Base-by-base conservation (phyloP, 2,888 invertebrate species). In the Mamestra brassicae region DNA sequence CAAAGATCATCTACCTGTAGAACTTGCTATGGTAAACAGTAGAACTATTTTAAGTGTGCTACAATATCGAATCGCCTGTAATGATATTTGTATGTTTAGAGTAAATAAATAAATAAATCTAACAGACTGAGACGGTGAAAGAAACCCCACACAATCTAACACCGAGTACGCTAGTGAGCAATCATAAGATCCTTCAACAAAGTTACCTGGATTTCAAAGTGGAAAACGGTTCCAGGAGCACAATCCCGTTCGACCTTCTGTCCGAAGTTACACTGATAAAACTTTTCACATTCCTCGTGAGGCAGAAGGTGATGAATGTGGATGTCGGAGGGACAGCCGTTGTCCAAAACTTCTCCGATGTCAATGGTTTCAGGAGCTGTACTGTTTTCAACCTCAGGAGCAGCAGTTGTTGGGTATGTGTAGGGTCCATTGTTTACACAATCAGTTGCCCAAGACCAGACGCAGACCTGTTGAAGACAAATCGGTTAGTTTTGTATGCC, bases 191-290 rank as follows among this genome's bases (percentile, higher is more conserved):
- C 1, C 3, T 38, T 38, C 5, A 38, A 38, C 5, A 65, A 17
- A 81, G 67, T 86, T 71, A 94, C 94, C 92, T 93, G 92, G 2
- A 90, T 50, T 0, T 55, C 66, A 7, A 89, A 88, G 70, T 93
- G 92, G 87, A 94, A 94, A 65, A 91, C 87, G 0, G 88, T 83
- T 0, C 90, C 92, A 0, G 84, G 62, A 0, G 87, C 84, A 61
- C 94, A 94, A 0, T 74, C 52, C 10, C 83, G 83, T 61, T 88
- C 88, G 0, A 90, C 86, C 38, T 84, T 84, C 2, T 90, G 77
- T 7, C 94, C 94, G 11, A 83, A 77, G 0, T 88, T 86, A 66
- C 95, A 95, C 63, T 91, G 85, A 83, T 93, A 94, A 87, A 90
- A 94, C 61, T 85, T 89, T 11, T 78, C 67, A 79, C 94, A 94